Base-by-base conservation (phyloP, 2,888 invertebrate genomes). In the Icerya purchasi region DNA sequence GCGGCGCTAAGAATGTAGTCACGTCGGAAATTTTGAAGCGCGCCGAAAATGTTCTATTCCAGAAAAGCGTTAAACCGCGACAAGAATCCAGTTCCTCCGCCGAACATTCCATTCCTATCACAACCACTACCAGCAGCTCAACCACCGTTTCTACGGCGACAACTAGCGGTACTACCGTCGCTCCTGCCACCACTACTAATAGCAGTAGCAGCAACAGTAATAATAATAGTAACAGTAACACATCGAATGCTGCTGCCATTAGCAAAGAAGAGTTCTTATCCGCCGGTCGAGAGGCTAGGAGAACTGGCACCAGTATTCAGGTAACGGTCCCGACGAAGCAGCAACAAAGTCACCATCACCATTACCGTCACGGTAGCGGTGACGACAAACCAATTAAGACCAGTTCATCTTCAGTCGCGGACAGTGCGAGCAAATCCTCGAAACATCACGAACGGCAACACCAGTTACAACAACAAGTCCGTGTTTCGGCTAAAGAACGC, bases 41-140 rank as follows among this genome's bases (percentile, higher is more conserved):
- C 65, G 91, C 92, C 1, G 91, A 92, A 73, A 90, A 91, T 70
- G 90, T 86, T 0, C 85, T 92, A 66, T 87, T 91, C 70, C 86
- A 90, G 52, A 88, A 91, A 71, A 86, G 86, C 0, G 84, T 86
- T 53, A 86, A 60, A 51, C 14, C 14, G 14, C 36, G 36, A 36
- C 36, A 5, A 5, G 36, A 36, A 5, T 5, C 8, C 14, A 14
- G 8, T 5, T 5, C 5, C 14, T 14, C 5, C 5, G 8, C 5
- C 5, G 8, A 36, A 36, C 36, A 36, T 36, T 36, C 36, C 14
- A 24, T 21, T 19, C 20, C 57, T 5, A 5, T n/a, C 25, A 57
- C 24, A 19, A 53, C 53, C 14, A 20, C 5, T 19, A 53, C 52
- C 2, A 24, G 20, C 20, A 57, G 53, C 14, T 18, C n/a, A 18